phyloP scores from a whole-genome alignment of 2,888 invertebrate genomes.

The Automeris io region DNA sequence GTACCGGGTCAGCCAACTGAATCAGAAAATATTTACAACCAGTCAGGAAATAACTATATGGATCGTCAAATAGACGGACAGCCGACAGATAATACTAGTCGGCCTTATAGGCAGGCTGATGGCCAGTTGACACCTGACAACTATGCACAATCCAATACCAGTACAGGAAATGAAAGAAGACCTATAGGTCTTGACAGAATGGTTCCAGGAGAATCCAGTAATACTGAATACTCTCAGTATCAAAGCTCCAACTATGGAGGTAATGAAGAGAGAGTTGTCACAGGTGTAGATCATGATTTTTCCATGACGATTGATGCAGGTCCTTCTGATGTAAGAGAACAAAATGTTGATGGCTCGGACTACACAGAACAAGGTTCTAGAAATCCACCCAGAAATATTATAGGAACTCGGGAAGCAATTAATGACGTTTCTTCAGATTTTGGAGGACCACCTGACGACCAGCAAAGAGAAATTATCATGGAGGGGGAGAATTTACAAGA shows the following conservation, averaged over 20 bases:
- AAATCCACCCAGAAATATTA: slow-evolving; percentile 40
- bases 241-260: slow-evolving; percentile 48
- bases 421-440: slow-evolving; percentile 46
- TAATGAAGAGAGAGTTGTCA: slow-evolving; percentile 73
- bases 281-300: slow-evolving; percentile 71
- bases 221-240: slow-evolving; percentile 58
- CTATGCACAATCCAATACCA: slow-evolving; percentile 40
- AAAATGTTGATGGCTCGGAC: slow-evolving; percentile 65
- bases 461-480: slow-evolving; percentile 74
- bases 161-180: slow-evolving; percentile 46
- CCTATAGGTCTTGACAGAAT: slow-evolving; percentile 77
- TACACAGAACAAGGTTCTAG: slow-evolving; percentile 48
- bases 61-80: slow-evolving; percentile 66
- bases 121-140: slow-evolving; percentile 57
- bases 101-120: slow-evolving; percentile 61
- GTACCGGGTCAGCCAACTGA: slow-evolving; percentile 72
- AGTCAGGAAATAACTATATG: slow-evolving; percentile 53
- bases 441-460: slow-evolving; percentile 38
- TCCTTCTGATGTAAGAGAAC: slow-evolving; percentile 52
- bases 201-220: slow-evolving; percentile 80
- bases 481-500: slow-evolving; percentile 78
- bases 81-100: slow-evolving; percentile 43
- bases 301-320: slow-evolving; percentile 40
- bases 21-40: slow-evolving; percentile 46
- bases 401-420: slow-evolving; percentile 38